These are phyloP conservation scores for Neotoxoptera formosana DNA, from an alignment of 1,140 invertebrate species.

Conservation along the genomic window DNA sequence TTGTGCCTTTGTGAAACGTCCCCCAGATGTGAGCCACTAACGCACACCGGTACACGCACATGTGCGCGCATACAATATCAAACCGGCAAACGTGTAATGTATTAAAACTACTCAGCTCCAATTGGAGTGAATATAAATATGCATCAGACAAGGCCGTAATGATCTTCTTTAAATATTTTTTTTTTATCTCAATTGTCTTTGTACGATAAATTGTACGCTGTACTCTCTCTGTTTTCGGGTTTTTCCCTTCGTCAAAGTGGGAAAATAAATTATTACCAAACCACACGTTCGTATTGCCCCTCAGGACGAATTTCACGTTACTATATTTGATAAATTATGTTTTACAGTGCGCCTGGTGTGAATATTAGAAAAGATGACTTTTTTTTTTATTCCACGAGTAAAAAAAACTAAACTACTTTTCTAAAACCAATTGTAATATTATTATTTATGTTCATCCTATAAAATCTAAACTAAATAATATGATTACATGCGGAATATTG, in stretches of 20 bases:
- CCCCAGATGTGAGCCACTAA: background rate
- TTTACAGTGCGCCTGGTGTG: background rate
- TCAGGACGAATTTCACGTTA: background rate
- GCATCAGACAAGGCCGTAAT: background rate
- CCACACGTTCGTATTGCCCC: background rate
- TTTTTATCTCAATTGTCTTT: background rate
- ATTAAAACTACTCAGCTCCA: background rate
- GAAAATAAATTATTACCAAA: background rate
- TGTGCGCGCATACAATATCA: background rate
- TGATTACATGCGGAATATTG: too few species aligned
- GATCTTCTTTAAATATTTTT: background rate
- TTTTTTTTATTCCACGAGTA: background rate
- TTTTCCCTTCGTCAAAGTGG: background rate
- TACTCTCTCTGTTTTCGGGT: background rate
- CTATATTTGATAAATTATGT: background rate
- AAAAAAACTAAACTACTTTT: background rate
- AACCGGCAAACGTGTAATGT: background rate
- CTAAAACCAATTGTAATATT: background rate
- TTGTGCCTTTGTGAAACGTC: background rate
- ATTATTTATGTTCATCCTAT: background rate
- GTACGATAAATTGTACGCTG: background rate
- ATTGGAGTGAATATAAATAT: background rate
- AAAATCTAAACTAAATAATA: background rate
- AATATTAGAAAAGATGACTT: too few species aligned
- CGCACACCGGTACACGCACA: background rate